Evolutionary conservation across 2,888 invertebrate genomes (phyloP).

Genomic region (Oasisia sp.): DNA sequence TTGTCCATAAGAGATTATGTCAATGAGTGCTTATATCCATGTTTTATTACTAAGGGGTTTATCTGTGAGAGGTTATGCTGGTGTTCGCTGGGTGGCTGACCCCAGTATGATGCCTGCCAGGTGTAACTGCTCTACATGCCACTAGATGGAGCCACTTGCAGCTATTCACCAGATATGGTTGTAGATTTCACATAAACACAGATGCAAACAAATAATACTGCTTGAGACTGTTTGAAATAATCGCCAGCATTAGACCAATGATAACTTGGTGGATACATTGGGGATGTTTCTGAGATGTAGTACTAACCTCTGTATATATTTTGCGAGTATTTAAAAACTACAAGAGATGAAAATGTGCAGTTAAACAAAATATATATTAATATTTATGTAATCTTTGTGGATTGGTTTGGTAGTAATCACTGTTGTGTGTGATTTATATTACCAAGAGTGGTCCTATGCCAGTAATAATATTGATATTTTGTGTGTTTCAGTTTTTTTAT

Average conservation of each 20-base stretch:
- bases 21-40: too few relatives aligned
- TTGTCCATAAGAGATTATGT: too few relatives aligned
- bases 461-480: background rate
- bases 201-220: background rate
- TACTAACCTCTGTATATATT: background rate
- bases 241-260: background rate
- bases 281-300: background rate
- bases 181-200: background rate
- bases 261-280: background rate
- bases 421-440: too few relatives aligned
- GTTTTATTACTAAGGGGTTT: too few relatives aligned
- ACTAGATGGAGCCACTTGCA: background rate
- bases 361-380: background rate
- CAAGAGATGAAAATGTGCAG: background rate
- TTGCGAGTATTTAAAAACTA: background rate
- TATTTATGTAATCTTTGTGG: too few relatives aligned
- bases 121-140: background rate
- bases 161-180: background rate
- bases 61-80: too few relatives aligned
- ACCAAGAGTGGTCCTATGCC: too few relatives aligned
- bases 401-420: too few relatives aligned
- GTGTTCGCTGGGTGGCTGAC: background rate
- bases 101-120: background rate
- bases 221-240: background rate
- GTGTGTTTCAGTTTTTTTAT: background rate